These are phyloP conservation scores for Pomacea canaliculata DNA, from an alignment of 2,888 invertebrate genomes.

Conservation along the genomic window DNA sequence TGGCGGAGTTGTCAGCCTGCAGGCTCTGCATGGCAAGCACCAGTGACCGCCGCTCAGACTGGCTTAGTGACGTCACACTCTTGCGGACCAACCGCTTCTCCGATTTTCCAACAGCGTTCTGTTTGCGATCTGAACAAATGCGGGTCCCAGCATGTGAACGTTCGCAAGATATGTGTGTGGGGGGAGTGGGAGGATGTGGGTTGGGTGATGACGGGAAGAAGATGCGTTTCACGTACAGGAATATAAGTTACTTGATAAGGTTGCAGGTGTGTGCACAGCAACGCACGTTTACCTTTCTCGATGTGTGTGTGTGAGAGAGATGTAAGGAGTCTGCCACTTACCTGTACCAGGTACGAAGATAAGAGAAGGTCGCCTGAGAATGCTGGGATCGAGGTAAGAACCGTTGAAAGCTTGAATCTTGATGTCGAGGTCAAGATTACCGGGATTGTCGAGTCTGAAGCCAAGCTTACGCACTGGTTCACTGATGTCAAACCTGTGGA, in stretches of 20 bases:
- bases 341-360: slow-evolving; percentile 25
- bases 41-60: slow-evolving; percentile 30
- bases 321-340: not conserved
- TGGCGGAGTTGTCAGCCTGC: slow-evolving; percentile 37
- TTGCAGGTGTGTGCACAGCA: too few species aligned
- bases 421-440: slow-evolving; percentile 23
- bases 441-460: slow-evolving; percentile 12
- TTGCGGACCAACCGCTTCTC: slow-evolving; percentile 27
- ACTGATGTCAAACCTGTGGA: slow-evolving; percentile 17
- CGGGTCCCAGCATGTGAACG: too few species aligned
- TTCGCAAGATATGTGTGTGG: too few species aligned
- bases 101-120: slow-evolving; percentile 15
- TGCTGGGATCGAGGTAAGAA: slow-evolving; percentile 12
- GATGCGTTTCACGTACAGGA: too few species aligned
- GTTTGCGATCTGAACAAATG: slow-evolving; percentile 6
- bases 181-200: too few species aligned
- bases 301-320: too few species aligned
- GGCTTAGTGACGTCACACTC: slow-evolving; percentile 28
- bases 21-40: slow-evolving; percentile 32
- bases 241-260: too few species aligned
- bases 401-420: slow-evolving; percentile 24
- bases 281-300: too few species aligned
- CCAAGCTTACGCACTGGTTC: slow-evolving; percentile 16
- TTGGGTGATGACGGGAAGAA: too few species aligned
- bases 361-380: slow-evolving; percentile 17